A percentile compares a stretch with the other conserved stretches of the same genome.
These are phyloP conservation scores for Thunnus albacares DNA, from an alignment of 2,797 vertebrate species.

Conservation along the genomic window DNA sequence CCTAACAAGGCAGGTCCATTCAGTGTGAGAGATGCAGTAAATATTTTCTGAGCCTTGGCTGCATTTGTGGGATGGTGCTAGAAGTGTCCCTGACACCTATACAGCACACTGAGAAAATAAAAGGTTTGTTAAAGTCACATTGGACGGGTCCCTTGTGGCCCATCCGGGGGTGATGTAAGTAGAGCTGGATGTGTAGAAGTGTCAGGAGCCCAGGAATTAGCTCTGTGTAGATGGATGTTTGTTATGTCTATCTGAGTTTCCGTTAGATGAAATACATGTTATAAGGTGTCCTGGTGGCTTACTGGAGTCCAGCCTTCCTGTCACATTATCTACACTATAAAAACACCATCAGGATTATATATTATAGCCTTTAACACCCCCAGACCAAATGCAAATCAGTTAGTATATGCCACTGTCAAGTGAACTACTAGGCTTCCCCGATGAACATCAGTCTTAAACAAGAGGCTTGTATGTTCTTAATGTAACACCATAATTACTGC, in stretches of 20 bases:
- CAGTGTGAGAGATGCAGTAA: constrained; percentile 72
- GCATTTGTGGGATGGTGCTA: constrained; percentile 63
- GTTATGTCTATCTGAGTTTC: constrained; percentile 11
- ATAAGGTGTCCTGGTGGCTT: neutral
- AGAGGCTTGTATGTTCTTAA: neutral
- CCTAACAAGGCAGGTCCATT: constrained; percentile 68
- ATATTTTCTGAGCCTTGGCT: constrained; percentile 87
- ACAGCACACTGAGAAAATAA: constrained; percentile 72
- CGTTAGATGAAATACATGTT: constrained; percentile 14
- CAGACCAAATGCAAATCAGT: constrained; percentile 11
- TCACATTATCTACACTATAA: constrained; percentile 7
- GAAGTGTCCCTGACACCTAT: constrained; percentile 77
- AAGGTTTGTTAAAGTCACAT: constrained; percentile 70
- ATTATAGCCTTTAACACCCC: constrained; percentile 8
- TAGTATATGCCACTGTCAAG: neutral
- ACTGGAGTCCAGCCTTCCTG: neutral
- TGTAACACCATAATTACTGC: neutral
- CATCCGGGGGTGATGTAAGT: constrained; percentile 46
- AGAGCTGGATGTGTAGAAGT: constrained; percentile 43
- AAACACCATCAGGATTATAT: neutral
- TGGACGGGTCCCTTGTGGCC: constrained; percentile 51
- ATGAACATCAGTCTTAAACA: constrained; percentile 18
- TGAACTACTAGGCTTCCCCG: neutral
- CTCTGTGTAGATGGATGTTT: constrained; percentile 45
- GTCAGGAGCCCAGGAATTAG: constrained; percentile 43